Percentiles rank a stretch among this genome's conserved stretches.
phyloP scores from a whole-genome alignment of 1,140 invertebrate species.

The Leptinotarsa texana region DNA sequence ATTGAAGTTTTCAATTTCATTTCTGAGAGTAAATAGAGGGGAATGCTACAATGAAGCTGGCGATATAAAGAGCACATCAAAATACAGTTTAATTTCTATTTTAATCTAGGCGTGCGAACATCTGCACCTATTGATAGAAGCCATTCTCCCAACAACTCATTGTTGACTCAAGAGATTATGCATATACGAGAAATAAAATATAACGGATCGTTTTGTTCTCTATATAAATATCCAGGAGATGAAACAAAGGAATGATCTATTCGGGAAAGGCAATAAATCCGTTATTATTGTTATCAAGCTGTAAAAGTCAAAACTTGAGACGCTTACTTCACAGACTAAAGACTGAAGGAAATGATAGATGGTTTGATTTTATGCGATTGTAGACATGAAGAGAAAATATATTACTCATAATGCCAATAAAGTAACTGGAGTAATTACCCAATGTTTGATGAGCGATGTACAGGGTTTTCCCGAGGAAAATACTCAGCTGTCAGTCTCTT shows the following conservation, averaged over 20 bases:
- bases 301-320: background rate
- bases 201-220: background rate
- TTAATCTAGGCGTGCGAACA: slow-evolving; percentile 40
- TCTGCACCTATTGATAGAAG: slow-evolving; percentile 36
- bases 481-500: no score
- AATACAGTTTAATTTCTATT: slow-evolving; percentile 35
- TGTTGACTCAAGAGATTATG: slow-evolving; percentile 37
- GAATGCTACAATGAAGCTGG: slow-evolving; percentile 6
- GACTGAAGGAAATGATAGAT: background rate
- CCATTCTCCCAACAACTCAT: slow-evolving; percentile 30
- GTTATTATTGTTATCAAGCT: background rate
- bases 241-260: background rate
- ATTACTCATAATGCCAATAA: no score
- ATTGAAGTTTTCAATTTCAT: slow-evolving; percentile 15
- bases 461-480: no score
- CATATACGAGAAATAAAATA: slow-evolving; percentile 13
- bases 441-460: no score
- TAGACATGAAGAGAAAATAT: no score
- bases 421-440: no score
- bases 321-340: background rate
- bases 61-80: slow-evolving; percentile 16
- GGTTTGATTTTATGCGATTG: no score
- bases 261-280: background rate
- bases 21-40: slow-evolving; percentile 17
- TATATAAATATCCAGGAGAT: slow-evolving; percentile 3